These are phyloP conservation scores for Agrilus cyanescens DNA, from an alignment of 2,888 invertebrate species.

Conservation along the genomic window DNA sequence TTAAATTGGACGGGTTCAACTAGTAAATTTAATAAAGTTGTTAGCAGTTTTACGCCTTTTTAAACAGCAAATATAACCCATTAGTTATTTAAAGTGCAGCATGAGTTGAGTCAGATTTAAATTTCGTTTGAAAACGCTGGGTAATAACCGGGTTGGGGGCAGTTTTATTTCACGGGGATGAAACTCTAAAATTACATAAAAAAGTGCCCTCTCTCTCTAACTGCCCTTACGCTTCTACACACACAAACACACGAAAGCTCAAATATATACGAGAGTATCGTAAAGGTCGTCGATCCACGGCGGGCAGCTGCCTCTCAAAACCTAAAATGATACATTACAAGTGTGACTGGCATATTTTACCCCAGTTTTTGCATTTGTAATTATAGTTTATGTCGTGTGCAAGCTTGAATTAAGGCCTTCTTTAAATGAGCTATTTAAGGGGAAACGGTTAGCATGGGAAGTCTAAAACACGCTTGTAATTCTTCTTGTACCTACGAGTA, in stretches of 20 bases:
- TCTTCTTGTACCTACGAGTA: too few species aligned
- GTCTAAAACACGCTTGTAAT: too few species aligned
- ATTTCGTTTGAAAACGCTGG: too few species aligned
- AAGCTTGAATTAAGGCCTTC: conserved; percentile 13
- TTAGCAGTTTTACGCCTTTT: too few species aligned
- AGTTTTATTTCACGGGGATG: conserved; percentile 19
- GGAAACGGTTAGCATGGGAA: neutral
- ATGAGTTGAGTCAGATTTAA: too few species aligned
- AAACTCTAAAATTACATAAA: conserved; percentile 23
- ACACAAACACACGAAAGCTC: conserved; percentile 3
- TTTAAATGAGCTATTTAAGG: conserved; percentile 5
- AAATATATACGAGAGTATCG: conserved; percentile 8
- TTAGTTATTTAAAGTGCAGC: too few species aligned
- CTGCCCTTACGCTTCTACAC: conserved; percentile 6
- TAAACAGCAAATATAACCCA: too few species aligned
- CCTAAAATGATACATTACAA: conserved; percentile 33
- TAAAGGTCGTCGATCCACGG: conserved; percentile 22
- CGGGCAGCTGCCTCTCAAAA: conserved; percentile 29
- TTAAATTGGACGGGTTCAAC: too few species aligned
- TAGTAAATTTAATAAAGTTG: too few species aligned
- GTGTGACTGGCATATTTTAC: conserved; percentile 33
- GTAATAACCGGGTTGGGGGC: too few species aligned
- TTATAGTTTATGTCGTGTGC: conserved; percentile 26
- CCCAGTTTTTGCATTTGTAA: conserved; percentile 30
- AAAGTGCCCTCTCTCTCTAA: conserved; percentile 9